A percentile compares a stretch with the other conserved stretches of the same genome.
Evolutionary conservation across 2,888 invertebrate genomes (phyloP).

Genomic region (Stegophylla sp.): DNA sequence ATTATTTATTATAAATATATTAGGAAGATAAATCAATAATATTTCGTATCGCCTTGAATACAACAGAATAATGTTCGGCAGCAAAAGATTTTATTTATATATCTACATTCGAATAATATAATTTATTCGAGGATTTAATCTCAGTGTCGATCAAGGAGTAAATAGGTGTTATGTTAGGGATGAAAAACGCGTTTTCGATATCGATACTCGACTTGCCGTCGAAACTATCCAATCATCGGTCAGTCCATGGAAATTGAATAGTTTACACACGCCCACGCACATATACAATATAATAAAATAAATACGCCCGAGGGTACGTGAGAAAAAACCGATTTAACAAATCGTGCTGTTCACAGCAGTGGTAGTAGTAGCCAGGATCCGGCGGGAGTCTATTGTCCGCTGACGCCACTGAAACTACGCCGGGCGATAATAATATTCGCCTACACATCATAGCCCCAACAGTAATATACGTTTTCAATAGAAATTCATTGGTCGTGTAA

Average conservation of each 20-base stretch:
- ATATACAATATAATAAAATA: no score
- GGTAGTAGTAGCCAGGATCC: background rate
- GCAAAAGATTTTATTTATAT: no score
- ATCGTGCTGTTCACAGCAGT: background rate
- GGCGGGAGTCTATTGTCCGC: conserved; percentile 20
- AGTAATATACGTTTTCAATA: conserved; percentile 42
- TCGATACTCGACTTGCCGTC: no score
- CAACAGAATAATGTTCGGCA: no score
- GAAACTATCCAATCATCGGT: no score
- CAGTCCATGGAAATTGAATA: background rate
- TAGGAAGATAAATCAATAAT: no score
- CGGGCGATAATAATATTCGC: background rate
- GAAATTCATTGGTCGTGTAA: conserved; percentile 22
- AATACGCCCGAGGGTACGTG: background rate
- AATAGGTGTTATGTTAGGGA: no score
- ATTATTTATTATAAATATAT: no score
- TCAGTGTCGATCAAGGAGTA: background rate
- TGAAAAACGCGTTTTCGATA: background rate
- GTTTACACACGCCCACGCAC: background rate
- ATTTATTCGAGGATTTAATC: no score
- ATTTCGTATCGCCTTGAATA: no score
- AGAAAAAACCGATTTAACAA: conserved; percentile 37
- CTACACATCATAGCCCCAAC: background rate
- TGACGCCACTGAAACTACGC: background rate
- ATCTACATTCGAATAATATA: no score